Percentiles rank a stretch among this genome's conserved stretches.
Evolutionary conservation across 2,888 invertebrate genomes (phyloP).

Genomic region (Anaspis maculata): DNA sequence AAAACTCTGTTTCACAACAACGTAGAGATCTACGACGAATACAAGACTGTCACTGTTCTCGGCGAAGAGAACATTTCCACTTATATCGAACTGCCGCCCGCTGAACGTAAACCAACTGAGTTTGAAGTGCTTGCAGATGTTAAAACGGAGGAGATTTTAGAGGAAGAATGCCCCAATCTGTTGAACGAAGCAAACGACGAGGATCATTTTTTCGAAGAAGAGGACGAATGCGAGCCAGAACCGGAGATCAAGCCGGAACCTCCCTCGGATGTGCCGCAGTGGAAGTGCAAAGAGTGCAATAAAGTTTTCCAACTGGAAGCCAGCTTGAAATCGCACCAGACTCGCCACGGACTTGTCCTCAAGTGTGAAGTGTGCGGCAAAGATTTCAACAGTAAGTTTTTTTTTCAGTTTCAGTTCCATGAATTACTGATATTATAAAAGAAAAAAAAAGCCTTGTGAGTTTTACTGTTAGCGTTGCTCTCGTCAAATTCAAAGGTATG

Average conservation of each 20-base stretch:
- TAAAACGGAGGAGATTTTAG: constrained; percentile 1
- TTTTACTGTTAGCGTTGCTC: not conserved
- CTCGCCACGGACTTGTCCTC: constrained; percentile 21
- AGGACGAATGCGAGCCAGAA: no score
- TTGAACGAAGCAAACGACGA: not conserved
- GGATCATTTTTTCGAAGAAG: no score
- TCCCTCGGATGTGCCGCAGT: not conserved
- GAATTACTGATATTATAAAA: not conserved
- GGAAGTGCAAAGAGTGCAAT: constrained; percentile 27
- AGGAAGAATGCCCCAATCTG: not conserved
- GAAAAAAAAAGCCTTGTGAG: no score
- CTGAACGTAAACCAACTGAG: no score
- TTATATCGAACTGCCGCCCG: no score
- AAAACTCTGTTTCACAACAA: constrained; percentile 11
- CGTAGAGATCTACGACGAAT: constrained; percentile 7
- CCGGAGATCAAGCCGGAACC: not conserved
- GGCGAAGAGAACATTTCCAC: no score
- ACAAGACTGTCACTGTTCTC: constrained; percentile 8
- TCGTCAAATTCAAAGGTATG: not conserved
- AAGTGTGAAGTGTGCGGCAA: constrained; percentile 32
- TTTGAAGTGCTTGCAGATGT: constrained; percentile 4
- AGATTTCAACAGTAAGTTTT: constrained; percentile 31
- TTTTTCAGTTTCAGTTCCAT: not conserved
- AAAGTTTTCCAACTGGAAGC: constrained; percentile 28
- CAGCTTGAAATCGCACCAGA: constrained; percentile 30